A percentile compares a stretch with the other conserved stretches of the same genome.
Conservation (phyloP, 2,113 vertebrate genomes). For the Bufo gargarizans region DNA sequence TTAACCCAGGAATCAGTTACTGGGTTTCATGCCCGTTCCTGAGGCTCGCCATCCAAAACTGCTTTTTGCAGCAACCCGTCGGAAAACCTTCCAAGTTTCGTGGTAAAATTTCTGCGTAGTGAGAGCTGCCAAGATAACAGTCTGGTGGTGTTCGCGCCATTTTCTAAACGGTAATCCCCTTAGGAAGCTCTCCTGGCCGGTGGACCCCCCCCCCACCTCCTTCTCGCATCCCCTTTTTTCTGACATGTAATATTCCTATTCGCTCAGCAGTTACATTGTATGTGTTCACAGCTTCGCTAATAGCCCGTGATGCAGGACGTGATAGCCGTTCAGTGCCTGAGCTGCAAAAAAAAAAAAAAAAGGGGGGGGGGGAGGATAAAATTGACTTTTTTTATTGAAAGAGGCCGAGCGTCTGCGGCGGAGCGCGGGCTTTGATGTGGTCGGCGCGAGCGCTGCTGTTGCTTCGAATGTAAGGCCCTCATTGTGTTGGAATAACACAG, state of each 20-base stretch:
- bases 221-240: background rate
- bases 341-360: constrained; percentile 32
- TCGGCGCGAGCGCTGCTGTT: constrained; percentile 20
- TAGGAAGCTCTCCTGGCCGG: background rate
- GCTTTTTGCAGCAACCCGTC: background rate
- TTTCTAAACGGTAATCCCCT: background rate
- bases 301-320: constrained; percentile 36
- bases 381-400: constrained; percentile 43
- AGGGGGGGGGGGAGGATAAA: constrained; percentile 18
- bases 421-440: constrained; percentile 54
- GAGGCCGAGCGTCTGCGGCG: constrained; percentile 35
- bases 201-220: background rate
- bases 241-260: background rate
- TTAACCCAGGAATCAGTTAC: constrained; percentile 15
- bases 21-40: background rate
- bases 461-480: constrained; percentile 44
- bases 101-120: background rate
- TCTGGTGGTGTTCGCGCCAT: constrained; percentile 14
- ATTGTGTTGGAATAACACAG: constrained; percentile 55
- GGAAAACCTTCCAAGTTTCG: constrained; percentile 8
- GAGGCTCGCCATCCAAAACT: background rate
- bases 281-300: constrained; percentile 2
- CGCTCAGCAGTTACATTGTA: background rate
- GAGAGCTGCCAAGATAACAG: constrained; percentile 30
- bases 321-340: constrained; percentile 37